A percentile compares a stretch with the other conserved stretches of the same genome.
Conservation (phyloP, 64 coral and sea anemone genomes). For the Montipora sp. region DNA sequence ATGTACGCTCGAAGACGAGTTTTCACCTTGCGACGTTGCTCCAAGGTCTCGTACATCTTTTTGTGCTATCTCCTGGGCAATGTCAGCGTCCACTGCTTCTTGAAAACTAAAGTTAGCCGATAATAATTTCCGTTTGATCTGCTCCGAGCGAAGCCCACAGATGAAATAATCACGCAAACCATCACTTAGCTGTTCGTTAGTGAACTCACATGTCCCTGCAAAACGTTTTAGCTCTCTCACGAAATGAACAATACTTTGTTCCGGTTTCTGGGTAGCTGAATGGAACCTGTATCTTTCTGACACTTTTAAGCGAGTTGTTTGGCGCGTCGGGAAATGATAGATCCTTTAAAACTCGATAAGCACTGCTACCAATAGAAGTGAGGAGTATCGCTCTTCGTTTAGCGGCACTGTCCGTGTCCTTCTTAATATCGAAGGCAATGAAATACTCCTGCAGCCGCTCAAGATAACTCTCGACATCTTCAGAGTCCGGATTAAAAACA, state of each 20-base stretch:
- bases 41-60: conserved; percentile 12
- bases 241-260: background rate
- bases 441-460: background rate
- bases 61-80: conserved; percentile 7
- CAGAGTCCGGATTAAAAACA: too few species aligned
- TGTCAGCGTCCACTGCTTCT: conserved; percentile 4
- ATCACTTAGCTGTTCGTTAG: background rate
- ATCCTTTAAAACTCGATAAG: conserved; percentile 35
- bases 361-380: conserved; percentile 16
- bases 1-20: background rate
- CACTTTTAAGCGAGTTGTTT: conserved; percentile 20
- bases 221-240: background rate
- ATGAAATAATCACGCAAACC: conserved; percentile 13
- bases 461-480: too few species aligned
- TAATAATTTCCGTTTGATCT: conserved; percentile 15
- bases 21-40: too few species aligned
- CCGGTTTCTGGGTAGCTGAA: background rate
- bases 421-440: conserved; percentile 2
- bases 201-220: background rate
- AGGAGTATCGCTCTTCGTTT: conserved; percentile 1
- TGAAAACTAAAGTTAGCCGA: conserved; percentile 3
- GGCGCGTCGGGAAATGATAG: conserved; percentile 15
- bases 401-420: background rate
- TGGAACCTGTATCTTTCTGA: conserved; percentile 19
- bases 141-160: background rate